phyloP scores from a whole-genome alignment of 2,113 vertebrate species.

The Oostethus manadensis region DNA sequence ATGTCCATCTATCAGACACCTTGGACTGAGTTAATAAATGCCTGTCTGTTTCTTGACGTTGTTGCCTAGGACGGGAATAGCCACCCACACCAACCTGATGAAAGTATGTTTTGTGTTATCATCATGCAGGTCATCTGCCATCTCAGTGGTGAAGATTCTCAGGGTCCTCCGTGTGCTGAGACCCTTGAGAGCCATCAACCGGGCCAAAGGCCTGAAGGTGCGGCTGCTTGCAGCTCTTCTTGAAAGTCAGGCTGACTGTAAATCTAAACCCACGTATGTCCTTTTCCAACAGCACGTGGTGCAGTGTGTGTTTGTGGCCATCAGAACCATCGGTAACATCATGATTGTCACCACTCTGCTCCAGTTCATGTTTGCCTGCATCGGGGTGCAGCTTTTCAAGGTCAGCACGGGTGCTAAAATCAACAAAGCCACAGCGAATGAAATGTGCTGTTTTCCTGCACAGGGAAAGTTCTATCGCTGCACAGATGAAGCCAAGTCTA shows the following conservation, averaged over 20 bases:
- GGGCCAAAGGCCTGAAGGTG: constrained; percentile 98
- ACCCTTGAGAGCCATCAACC: constrained; percentile 95
- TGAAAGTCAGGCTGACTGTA: neutral
- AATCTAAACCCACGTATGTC: neutral
- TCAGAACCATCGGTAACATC: constrained; percentile 97
- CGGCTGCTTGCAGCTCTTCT: neutral
- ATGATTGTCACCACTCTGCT: constrained; percentile 98
- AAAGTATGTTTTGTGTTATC: neutral
- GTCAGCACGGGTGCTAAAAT: constrained; percentile 52
- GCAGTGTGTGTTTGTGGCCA: constrained; percentile 98
- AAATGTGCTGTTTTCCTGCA: constrained; percentile 19
- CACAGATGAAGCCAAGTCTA: constrained; percentile 92
- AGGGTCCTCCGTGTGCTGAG: constrained; percentile 91
- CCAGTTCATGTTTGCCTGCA: constrained; percentile 99
- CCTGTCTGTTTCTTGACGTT: too few species aligned
- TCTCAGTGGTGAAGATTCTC: constrained; percentile 98
- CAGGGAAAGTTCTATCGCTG: constrained; percentile 98
- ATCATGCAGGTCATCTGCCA: constrained; percentile 87
- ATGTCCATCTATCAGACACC: too few species aligned
- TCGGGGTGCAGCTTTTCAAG: constrained; percentile 98
- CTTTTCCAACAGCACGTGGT: constrained; percentile 84
- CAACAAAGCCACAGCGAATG: neutral
- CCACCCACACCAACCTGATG: neutral
- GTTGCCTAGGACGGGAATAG: too few species aligned
- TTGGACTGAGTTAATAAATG: too few species aligned